Evolutionary conservation across 1,140 invertebrate genomes (phyloP).

Genomic region (Procambarus virginalis): DNA sequence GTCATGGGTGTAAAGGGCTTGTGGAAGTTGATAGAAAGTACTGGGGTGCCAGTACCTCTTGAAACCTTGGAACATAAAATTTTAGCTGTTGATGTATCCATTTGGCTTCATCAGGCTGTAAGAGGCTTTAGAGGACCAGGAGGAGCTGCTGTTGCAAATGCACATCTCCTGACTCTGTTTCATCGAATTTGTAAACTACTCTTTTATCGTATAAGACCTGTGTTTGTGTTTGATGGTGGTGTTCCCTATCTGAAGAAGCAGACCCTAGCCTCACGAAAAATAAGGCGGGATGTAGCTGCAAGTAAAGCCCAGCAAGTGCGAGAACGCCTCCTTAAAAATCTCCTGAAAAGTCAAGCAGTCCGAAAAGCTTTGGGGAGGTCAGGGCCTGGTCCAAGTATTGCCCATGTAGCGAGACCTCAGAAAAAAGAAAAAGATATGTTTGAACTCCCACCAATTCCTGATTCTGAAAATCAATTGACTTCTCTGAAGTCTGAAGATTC

Average conservation of each 20-base stretch:
- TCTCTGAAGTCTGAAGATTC: constrained; percentile 12
- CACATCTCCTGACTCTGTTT: constrained; percentile 94
- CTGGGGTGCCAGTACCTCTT: constrained; percentile 92
- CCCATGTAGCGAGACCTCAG: constrained; percentile 63
- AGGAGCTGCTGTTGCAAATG: constrained; percentile 84
- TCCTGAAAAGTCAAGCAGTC: constrained; percentile 70
- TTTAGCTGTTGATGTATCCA: constrained; percentile 95
- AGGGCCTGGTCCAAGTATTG: constrained; percentile 54
- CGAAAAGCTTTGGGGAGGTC: constrained; percentile 63
- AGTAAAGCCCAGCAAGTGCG: constrained; percentile 72
- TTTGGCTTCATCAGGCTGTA: constrained; percentile 98
- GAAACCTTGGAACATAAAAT: constrained; percentile 96
- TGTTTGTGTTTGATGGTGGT: constrained; percentile 99
- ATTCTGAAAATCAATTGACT: constrained; percentile 6
- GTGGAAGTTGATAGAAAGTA: constrained; percentile 94
- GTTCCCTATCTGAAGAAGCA: constrained; percentile 89
- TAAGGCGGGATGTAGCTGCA: constrained; percentile 71
- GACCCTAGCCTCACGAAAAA: constrained; percentile 58
- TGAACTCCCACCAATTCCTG: constrained; percentile 79
- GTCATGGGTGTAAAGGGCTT: constrained; percentile 97
- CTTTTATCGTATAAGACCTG: constrained; percentile 95
- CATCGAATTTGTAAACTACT: constrained; percentile 96
- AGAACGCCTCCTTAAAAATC: constrained; percentile 68
- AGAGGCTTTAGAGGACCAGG: constrained; percentile 86
- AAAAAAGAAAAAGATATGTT: constrained; percentile 81